Conservation (phyloP, 2,888 invertebrate genomes). For the Escarpia spicata region DNA sequence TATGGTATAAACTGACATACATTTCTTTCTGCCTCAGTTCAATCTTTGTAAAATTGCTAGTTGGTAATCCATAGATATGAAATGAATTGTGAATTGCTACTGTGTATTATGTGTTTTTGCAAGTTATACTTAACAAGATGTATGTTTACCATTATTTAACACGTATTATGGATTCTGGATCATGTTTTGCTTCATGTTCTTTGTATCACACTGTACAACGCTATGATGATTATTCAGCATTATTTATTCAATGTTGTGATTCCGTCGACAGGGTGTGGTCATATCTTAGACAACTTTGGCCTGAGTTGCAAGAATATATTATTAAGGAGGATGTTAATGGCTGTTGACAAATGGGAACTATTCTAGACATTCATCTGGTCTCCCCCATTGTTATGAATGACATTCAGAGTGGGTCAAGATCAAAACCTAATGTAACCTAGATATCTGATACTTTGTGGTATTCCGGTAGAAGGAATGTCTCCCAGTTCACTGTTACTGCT, state of each 20-base stretch:
- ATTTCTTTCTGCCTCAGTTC: not conserved
- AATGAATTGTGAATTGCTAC: not conserved
- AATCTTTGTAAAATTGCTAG: not conserved
- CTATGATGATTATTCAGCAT: not conserved
- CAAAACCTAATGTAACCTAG: not conserved
- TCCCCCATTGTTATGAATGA: not conserved
- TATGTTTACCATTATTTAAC: constrained; percentile 18
- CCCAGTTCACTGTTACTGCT: not conserved
- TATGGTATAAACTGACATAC: no score
- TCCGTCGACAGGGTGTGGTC: no score
- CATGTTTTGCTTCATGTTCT: not conserved
- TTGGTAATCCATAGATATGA: not conserved
- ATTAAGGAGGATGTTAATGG: no score
- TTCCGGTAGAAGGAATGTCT: not conserved
- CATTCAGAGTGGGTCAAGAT: not conserved
- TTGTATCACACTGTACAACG: not conserved
- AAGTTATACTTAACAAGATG: not conserved
- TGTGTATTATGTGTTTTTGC: not conserved
- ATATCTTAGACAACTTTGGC: no score
- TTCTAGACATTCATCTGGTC: not conserved
- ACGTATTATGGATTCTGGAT: not conserved
- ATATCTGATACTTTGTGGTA: not conserved
- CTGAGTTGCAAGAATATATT: no score
- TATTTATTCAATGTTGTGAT: no score
- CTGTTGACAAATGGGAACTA: not conserved